Evolutionary conservation across 2,797 vertebrate species (phyloP), one percentile per base, ranked within the genome.

Genomic region (Rhyacichthys aspro): DNA sequence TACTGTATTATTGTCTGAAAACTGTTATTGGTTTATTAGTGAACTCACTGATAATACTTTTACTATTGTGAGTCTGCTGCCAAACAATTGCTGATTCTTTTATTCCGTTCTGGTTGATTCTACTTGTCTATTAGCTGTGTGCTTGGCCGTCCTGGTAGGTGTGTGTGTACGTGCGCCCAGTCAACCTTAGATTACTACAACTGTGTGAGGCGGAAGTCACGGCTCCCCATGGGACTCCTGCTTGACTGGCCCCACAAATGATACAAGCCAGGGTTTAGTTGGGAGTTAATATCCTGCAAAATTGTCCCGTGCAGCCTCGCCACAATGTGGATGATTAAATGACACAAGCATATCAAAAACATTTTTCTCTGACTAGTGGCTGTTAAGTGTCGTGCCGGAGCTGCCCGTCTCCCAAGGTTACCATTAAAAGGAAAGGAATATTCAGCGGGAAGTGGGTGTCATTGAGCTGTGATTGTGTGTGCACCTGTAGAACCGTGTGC

Each of bases 271-370:
- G 87, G 89, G 90, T 93, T 94, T 93, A 92, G 89, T 90, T 90
- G 88, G 84, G 90, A 94, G 91, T 93, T 94, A 93, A 93, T 93
- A 93, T 93, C 92, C 92, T 94, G 91, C 91, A 93, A 93, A 92
- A 94, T 94, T 93, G 92, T 93, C 91, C 91, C 81, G 90, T 84
- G 77, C 89, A 78, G 90, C 90, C 88, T 79, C 72, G 60, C 84
- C 85, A 91, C 86, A 94, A 93, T 85, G 90, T 80, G 86, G 89
- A 90, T 91, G 91, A 92, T 93, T 92, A 93, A 94, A 94, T 91
- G 93, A 92, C 92, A 93, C 85, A 70, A 90, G 90, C 87, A 91
- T 91, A 92, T 92, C 90, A 91, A 92, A 92, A 91, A 91, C 89
- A 90, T 91, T 92, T 93, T 90, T 90, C 88, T 90, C 88, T 87